phyloP scores from a whole-genome alignment of 1,140 invertebrate genomes.

The Heterodera schachtii region DNA sequence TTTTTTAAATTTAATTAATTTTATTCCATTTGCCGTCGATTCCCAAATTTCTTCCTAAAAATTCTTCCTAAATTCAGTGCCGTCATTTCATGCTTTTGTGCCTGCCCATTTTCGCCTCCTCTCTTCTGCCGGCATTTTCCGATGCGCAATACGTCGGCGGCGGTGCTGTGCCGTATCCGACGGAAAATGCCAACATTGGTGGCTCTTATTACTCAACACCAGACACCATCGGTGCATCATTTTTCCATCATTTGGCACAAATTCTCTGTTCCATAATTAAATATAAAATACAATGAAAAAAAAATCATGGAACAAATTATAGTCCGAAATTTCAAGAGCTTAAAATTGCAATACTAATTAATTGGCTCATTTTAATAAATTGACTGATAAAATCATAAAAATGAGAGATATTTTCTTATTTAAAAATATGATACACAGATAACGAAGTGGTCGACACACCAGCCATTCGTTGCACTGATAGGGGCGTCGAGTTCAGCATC shows the following conservation, averaged over 20 bases:
- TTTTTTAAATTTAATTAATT: too few species aligned
- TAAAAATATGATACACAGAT: conserved; percentile 6
- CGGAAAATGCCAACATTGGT: conserved; percentile 3
- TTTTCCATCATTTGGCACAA: too few species aligned
- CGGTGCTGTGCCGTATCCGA: not conserved
- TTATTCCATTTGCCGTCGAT: too few species aligned
- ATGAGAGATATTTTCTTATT: too few species aligned
- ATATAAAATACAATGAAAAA: too few species aligned
- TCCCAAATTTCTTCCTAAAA: too few species aligned
- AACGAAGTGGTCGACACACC: conserved; percentile 39
- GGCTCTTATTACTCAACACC: not conserved
- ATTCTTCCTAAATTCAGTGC: not conserved
- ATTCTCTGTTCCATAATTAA: too few species aligned
- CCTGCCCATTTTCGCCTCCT: not conserved
- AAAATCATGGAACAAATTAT: too few species aligned
- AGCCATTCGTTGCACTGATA: conserved; percentile 32
- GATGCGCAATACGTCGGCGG: not conserved
- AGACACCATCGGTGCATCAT: not conserved
- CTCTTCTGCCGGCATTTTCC: not conserved
- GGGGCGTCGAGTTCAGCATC: conserved; percentile 32
- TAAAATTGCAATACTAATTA: too few species aligned
- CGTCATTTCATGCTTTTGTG: not conserved
- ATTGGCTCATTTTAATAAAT: too few species aligned
- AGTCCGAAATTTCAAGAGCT: too few species aligned
- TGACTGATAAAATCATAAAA: too few species aligned